Conservation (phyloP, 2,113 vertebrate species). For the Emydura subglobosa region DNA sequence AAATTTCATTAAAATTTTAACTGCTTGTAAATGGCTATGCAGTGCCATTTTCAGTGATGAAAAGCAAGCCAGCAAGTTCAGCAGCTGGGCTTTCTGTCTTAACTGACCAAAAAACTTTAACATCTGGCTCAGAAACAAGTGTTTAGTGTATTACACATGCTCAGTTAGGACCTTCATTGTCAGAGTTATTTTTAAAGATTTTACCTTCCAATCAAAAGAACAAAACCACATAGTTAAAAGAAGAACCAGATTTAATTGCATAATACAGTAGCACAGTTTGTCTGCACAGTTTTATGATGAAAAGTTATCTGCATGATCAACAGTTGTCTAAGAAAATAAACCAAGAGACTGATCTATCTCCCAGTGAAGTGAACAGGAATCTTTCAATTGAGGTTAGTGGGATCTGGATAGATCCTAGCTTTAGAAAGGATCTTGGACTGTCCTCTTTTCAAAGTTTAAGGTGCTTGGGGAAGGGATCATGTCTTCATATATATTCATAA, state of each 20-base stretch:
- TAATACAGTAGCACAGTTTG: constrained; percentile 41
- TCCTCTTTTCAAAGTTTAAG: background rate
- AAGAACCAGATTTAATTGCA: constrained; percentile 59
- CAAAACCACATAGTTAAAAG: constrained; percentile 40
- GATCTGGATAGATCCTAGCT: background rate
- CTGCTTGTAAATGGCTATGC: background rate
- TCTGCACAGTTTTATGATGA: constrained; percentile 7
- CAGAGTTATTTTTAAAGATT: background rate
- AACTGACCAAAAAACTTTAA: background rate
- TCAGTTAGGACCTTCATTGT: background rate
- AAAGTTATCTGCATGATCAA: constrained; percentile 4
- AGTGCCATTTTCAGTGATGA: background rate
- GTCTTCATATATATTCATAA: background rate
- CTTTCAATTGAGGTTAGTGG: background rate
- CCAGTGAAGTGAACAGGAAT: background rate
- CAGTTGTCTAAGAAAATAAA: constrained; percentile 28
- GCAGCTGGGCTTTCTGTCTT: background rate
- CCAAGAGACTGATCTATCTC: background rate
- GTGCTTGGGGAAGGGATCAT: background rate
- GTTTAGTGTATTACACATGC: background rate
- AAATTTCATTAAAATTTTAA: too few species aligned
- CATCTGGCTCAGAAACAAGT: background rate
- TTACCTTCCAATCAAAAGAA: constrained; percentile 42
- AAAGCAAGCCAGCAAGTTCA: constrained; percentile 8
- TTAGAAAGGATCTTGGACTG: background rate